A percentile compares a stretch with the other conserved stretches of the same genome.
Conservation (phyloP, 2,888 invertebrate species). For the Diploptera punctata region DNA sequence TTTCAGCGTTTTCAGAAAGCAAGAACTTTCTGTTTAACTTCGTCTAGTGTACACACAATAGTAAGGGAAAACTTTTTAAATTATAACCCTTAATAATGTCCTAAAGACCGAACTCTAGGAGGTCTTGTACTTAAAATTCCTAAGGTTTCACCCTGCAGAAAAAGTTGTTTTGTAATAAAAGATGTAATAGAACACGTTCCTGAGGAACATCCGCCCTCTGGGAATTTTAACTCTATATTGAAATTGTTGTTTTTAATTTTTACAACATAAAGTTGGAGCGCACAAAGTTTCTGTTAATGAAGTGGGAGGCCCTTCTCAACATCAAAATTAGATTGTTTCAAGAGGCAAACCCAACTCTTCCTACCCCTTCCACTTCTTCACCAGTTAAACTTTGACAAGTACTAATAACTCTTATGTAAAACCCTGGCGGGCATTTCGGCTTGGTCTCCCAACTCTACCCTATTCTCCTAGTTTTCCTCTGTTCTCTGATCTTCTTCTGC, state of each 20-base stretch:
- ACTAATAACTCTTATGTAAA: neutral
- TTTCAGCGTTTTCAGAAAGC: too few species aligned
- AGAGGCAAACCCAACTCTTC: neutral
- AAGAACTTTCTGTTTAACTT: neutral
- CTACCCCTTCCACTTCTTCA: neutral
- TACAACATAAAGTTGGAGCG: too few species aligned
- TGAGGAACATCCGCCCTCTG: neutral
- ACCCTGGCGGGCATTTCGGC: neutral
- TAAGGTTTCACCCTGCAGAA: too few species aligned
- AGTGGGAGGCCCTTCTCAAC: neutral
- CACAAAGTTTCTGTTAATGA: neutral
- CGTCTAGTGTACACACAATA: neutral
- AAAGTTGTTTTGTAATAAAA: neutral
- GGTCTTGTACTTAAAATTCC: neutral
- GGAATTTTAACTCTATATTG: neutral
- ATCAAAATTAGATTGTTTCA: slow-evolving; percentile 5
- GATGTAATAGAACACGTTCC: neutral
- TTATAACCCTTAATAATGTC: neutral
- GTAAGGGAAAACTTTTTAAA: neutral
- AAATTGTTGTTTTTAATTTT: slow-evolving; percentile 13
- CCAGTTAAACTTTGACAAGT: neutral
- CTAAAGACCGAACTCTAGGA: neutral
- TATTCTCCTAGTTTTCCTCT: too few species aligned
- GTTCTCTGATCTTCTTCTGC: too few species aligned
- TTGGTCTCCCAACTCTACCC: neutral